Conservation (phyloP, 2,113 vertebrate genomes). For the Pterophyllum scalare region DNA sequence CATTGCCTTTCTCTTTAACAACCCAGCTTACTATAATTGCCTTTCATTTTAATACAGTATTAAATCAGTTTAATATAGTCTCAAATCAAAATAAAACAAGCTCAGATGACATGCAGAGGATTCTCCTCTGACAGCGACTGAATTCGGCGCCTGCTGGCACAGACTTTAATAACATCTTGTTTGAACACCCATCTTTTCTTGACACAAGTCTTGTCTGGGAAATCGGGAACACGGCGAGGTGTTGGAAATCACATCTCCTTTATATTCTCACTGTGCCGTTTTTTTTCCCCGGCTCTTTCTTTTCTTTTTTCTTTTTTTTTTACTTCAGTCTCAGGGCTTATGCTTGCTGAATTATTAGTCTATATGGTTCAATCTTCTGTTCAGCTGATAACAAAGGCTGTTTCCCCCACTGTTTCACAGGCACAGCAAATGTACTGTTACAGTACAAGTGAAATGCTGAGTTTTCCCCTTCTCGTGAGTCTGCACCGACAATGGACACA, state of each 20-base stretch:
- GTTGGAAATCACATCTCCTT: conserved; percentile 28
- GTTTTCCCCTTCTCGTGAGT: not conserved
- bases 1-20: not conserved
- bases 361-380: not conserved
- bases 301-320: not conserved
- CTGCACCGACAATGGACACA: not conserved
- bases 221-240: conserved; percentile 26
- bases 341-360: not conserved
- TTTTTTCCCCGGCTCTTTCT: not conserved
- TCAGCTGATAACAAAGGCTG: not conserved
- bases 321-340: not conserved
- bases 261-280: conserved; percentile 3
- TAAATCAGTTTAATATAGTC: conserved; percentile 22
- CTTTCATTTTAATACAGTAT: conserved; percentile 26
- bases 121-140: not conserved
- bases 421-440: not conserved
- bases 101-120: not conserved
- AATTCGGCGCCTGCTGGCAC: conserved; percentile 20
- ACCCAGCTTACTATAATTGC: conserved; percentile 22
- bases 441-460: not conserved
- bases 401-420: not conserved
- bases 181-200: conserved; percentile 34
- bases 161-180: conserved; percentile 35
- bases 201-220: conserved; percentile 25
- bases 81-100: conserved; percentile 31